Evolutionary conservation across 1,140 invertebrate genomes (phyloP), one percentile per base, ranked within the genome.

Genomic region (Prorops nasuta): DNA sequence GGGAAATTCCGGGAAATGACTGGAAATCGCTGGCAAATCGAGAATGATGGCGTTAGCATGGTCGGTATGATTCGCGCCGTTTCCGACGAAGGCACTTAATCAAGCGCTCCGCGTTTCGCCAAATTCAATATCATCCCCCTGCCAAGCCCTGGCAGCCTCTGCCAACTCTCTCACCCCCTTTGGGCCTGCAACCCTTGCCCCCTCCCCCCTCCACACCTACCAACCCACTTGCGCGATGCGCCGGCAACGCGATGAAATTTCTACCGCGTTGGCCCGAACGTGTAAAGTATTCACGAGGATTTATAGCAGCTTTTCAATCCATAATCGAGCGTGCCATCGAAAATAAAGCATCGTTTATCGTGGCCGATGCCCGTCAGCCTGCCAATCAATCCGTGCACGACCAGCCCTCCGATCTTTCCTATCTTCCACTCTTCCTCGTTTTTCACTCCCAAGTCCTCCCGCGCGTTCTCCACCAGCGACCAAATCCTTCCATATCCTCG

Each of bases 201-300:
- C 24, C 4, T 28, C 24, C 24, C 10, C 10, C 24, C 10, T 28
- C 10, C 24, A 10, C 24, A 28, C 24, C 10, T 10, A 28, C n/a
- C n/a, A n/a, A n/a, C n/a, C n/a, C n/a, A n/a, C n/a, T n/a, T n/a
- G 15, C 17, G 15, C 43, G 35, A 39, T 51, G 10, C 32, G 19
- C 21, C 34, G 18, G 45, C 28, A 34, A 46, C 40, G 44, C 57
- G 46, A 62, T 55, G 28, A 62, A 60, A 57, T 63, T 60, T 55
- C 35, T 24, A 22, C 42, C 18, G n/a, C 18, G 14, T 7, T 18
- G 14, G 1, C 14, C 17, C 39, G 43, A 38, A 50, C 48, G 49
- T 52, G 57, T 62, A 53, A 60, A 60, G 47, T 53, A 63, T 64
- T 63, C 49, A 54, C 45, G 24, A 56, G 54, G 35, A 58, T 60